Evolutionary conservation across 2,797 vertebrate genomes (phyloP).

Genomic region (Gallirallus australis): DNA sequence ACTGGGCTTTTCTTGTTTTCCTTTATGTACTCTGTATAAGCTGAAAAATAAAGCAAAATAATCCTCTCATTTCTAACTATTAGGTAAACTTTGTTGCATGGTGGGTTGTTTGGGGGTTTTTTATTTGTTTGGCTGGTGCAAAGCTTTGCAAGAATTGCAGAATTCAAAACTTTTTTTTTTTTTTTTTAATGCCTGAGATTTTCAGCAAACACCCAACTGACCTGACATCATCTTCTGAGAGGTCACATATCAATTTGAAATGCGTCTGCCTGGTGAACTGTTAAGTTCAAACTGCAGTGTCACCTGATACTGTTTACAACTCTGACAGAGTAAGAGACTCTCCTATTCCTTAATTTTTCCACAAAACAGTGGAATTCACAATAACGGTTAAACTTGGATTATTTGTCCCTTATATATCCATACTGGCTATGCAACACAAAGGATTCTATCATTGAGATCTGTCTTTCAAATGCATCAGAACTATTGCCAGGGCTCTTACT

Average conservation of each 20-base stretch:
- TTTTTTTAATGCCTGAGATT: background rate
- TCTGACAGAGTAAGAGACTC: background rate
- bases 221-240: background rate
- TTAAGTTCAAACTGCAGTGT: background rate
- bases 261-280: background rate
- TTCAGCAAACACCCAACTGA: background rate
- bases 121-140: background rate
- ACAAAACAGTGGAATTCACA: background rate
- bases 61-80: background rate
- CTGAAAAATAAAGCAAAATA: background rate
- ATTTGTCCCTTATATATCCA: background rate
- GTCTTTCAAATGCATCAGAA: background rate
- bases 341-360: background rate
- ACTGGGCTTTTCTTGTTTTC: background rate
- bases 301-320: background rate
- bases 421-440: background rate
- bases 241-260: background rate
- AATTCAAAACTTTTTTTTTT: background rate
- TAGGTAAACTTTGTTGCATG: background rate
- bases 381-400: background rate
- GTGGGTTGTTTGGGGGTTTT: accelerated
- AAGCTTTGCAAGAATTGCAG: background rate
- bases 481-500: background rate
- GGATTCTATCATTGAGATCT: background rate
- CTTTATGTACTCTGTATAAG: accelerated